Base-by-base conservation (phyloP, 2,888 invertebrate species). In the Caenorhabditis sp. region DNA sequence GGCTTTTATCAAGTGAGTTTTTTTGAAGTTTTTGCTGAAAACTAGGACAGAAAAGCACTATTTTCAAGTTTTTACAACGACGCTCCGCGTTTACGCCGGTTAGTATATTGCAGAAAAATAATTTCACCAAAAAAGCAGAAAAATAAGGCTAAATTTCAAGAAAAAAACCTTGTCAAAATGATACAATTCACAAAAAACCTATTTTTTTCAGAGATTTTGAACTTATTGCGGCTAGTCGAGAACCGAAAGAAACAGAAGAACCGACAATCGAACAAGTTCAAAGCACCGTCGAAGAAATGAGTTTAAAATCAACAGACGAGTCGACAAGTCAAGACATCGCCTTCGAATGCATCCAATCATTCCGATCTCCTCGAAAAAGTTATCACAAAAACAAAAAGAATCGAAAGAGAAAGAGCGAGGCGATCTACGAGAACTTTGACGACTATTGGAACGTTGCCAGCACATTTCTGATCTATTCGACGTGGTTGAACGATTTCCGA, bases 401-500 rank as follows among this genome's bases (percentile, higher is more conserved):
- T 50, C 55, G 26, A 26, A 26, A 2, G 5, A 55, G 26, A 26
- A 26, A 2, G 5, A 55, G 17, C 3, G n/a, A 4, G 12, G 51
- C 51, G 12, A 50, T 65, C 26, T 74, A 66, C 51, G 37, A 17
- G 6, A 61, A 37, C n/a, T 74, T 74, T 62, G 19, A 53, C 1
- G 69, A 69, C 21, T 74, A 62, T 43, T 74, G 74, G 74, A 60
- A 66, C 6, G 63, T 65, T 17, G 54, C 65, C 17, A 17, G 24
- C 6, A 59, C 51, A 23, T 78, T 57, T 54, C 24, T 78, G 31
- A 43, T 58, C 6, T 66, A 72, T 27, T 53, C 50, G 23, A 75
- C 75, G 1, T 79, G 74, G 76, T 19, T 69, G 12, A 54, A 61
- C 19, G 74, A 77, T 60, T 69, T 61, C 37, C 66, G 68, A 6